Evolutionary conservation across 2,113 vertebrate genomes (phyloP).

Genomic region (Trematomus loennbergii): DNA sequence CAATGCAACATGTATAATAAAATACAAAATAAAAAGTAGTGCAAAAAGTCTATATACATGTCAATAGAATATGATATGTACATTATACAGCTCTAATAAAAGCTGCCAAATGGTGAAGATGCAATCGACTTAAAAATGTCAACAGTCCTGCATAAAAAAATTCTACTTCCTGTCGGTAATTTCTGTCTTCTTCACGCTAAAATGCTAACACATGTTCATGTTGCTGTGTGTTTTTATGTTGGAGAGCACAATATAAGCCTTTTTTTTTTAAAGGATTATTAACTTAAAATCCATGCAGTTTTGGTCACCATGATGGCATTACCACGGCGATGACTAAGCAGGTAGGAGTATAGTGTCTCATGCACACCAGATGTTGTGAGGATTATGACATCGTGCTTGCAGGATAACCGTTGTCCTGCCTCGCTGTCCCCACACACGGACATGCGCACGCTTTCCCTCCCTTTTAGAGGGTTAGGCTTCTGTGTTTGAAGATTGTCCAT

Average conservation of each 20-base stretch:
- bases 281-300: background rate
- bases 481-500: constrained; percentile 36
- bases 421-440: background rate
- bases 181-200: background rate
- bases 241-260: background rate
- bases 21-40: no score
- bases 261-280: background rate
- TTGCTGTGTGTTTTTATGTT: no score
- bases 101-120: no score
- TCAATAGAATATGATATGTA: no score
- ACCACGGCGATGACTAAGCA: background rate
- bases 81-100: no score
- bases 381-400: constrained; percentile 2
- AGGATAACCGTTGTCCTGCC: background rate
- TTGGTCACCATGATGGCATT: background rate
- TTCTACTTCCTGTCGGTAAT: background rate
- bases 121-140: no score
- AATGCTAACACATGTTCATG: background rate
- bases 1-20: no score
- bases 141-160: background rate
- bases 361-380: constrained; percentile 24
- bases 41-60: no score
- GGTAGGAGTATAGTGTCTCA: background rate
- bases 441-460: background rate
- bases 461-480: constrained; percentile 4